Evolutionary conservation across 2,113 vertebrate genomes (phyloP), one percentile per base, ranked within the genome.

Genomic region (Philantomba maxwellii): DNA sequence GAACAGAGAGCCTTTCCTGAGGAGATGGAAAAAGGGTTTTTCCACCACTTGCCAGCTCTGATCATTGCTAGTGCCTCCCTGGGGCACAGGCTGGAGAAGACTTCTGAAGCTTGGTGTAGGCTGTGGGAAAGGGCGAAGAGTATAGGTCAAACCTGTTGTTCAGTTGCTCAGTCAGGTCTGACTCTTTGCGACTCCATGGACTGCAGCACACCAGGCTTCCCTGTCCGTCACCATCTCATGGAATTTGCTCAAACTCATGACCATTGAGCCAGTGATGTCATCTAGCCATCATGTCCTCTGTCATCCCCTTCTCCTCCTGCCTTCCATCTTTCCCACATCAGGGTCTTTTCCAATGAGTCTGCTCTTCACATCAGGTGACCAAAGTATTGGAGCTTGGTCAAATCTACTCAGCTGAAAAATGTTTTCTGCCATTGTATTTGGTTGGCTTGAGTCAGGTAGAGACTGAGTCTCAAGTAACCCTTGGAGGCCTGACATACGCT

Each of bases 391-490:
- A 73, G 66, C n/a, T 73, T 39, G n/a, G 33, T 78, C 66, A 92
- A 81, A 70, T n/a, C 26, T 60, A 43, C 45, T 33, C 28, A 87
- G 70, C 26, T 57, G n/a, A 57, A 89, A 94, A 93, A 30, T 43
- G 49, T 43, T 90, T 91, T 83, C 57, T 87, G 26, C 28, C 1
- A 36, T 91, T 94, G 66, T 84, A 57, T 81, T 93, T 93, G 9
- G 43, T 57, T 83, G 23, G 17, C 33, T 64, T 91, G 26, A 64
- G 26, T 91, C 87, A 70, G 26, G 80, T 53, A 77, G 30, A 94
- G 57, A 57, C 17, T 66, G 53, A 87, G 9, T 77, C 73, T 57
- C n/a, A 51, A 47, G 21, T 23, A 53, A 73, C 9, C 16, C 16
- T 28, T 26, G 43, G 49, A 83, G 30, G 55, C 14, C 53, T 78